Base-by-base conservation (phyloP, 2,888 invertebrate genomes). In the Acrobasis repandana region DNA sequence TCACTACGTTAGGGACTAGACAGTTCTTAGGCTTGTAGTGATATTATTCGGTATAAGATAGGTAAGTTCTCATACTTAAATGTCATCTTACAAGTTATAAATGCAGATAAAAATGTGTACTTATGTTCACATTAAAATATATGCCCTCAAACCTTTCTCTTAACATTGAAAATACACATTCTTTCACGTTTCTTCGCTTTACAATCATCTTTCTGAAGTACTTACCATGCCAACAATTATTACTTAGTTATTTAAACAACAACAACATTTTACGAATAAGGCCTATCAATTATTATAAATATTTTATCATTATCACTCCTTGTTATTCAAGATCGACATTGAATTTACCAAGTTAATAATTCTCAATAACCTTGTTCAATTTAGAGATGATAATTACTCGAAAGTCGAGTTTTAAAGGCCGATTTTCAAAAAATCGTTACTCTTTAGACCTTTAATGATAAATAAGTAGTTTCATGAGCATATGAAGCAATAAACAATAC, bases 181-280 rank as follows among this genome's bases (percentile, higher is more conserved):
- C 66, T 71, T 49, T 46, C 67, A 69, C 67, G 65, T 63, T 67
- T 65, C 62, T 68, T 65, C 69, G 60, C 2, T 65, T 61, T 63
- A 60, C 57, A 59, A 50, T 49, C 60, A 61, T 60, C 56, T 57
- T 62, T 67, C 66, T 65, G 69, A 69, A 70, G 75, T 4, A 4
- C 14, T 28, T 28, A 20, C 15, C 16, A 15, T 76, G 74, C 80
- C 80, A 83, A 84, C 80, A 82, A 81, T 75, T 76, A 74, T 72
- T 71, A 73, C 70, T 75, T 75, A 48, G 5, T 58, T 79, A 79
- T 79, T 77, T 75, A 80, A 83, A 83, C 82, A 82, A 81, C 79
- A 88, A 85, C 81, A 86, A 84, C 73, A 69, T 79, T 80, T 79
- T 79, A 80, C 63, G 75, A 71, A 77, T 82, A 85, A 86, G 83